Percentiles rank a stretch among this genome's conserved stretches.
Evolutionary conservation across 2,113 vertebrate species (phyloP).

Genomic region (Leuciscus idus): DNA sequence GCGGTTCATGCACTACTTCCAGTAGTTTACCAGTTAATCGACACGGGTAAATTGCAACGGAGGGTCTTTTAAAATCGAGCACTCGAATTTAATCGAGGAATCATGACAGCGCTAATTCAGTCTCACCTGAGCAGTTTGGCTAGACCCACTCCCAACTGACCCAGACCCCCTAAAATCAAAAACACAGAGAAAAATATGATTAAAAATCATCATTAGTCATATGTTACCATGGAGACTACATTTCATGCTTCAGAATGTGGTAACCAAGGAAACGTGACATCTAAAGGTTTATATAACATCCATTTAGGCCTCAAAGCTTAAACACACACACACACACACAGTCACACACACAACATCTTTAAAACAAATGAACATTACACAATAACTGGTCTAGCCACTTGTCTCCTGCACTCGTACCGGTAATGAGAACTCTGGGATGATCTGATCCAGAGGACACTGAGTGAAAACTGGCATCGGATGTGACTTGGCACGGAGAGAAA

Average conservation of each 20-base stretch:
- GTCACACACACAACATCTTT: not conserved
- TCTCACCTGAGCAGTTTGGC: slow-evolving; percentile 86
- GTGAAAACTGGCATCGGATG: slow-evolving; percentile 82
- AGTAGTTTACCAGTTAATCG: too few species aligned
- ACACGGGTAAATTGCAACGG: too few species aligned
- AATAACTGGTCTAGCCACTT: not conserved
- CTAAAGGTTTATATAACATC: slow-evolving; percentile 25
- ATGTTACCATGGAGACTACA: slow-evolving; percentile 51
- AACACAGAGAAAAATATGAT: slow-evolving; percentile 28
- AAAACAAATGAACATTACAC: not conserved
- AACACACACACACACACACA: not conserved
- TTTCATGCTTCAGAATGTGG: slow-evolving; percentile 39
- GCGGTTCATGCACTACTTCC: too few species aligned
- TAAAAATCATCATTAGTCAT: slow-evolving; percentile 35
- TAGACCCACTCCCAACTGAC: slow-evolving; percentile 92
- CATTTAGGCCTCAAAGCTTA: slow-evolving; percentile 3
- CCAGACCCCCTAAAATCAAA: slow-evolving; percentile 84
- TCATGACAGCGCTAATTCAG: not conserved
- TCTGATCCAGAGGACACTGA: slow-evolving; percentile 81
- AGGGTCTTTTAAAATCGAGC: too few species aligned
- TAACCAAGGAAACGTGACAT: slow-evolving; percentile 48
- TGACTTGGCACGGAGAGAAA: slow-evolving; percentile 80
- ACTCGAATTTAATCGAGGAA: too few species aligned
- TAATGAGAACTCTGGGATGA: slow-evolving; percentile 90
- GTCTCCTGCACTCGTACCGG: slow-evolving; percentile 75